Evolutionary conservation across 2,888 invertebrate genomes (phyloP).

Genomic region (Drosophila fungiperda): DNA sequence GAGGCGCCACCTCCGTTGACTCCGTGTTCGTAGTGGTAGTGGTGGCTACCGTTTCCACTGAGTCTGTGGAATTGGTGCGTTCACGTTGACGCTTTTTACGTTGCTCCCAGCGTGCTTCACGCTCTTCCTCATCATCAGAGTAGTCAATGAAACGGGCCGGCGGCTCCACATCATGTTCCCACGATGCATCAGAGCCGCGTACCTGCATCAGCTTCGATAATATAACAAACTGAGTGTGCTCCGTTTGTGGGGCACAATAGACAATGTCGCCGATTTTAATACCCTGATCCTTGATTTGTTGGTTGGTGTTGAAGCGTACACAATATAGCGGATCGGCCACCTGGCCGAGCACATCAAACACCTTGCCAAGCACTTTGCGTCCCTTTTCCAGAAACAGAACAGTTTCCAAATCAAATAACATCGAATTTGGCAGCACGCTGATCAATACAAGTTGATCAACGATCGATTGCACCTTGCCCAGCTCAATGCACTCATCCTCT

Average conservation of each 20-base stretch:
- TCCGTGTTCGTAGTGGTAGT: slow-evolving; percentile 38
- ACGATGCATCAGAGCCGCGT: slow-evolving; percentile 95
- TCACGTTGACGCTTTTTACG: slow-evolving; percentile 79
- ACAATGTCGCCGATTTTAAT: slow-evolving; percentile 90
- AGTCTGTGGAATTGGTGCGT: slow-evolving; percentile 62
- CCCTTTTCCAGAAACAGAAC: slow-evolving; percentile 94
- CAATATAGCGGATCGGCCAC: slow-evolving; percentile 94
- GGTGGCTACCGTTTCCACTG: slow-evolving; percentile 50
- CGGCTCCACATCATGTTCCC: slow-evolving; percentile 93
- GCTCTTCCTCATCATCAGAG: slow-evolving; percentile 96
- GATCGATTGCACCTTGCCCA: slow-evolving; percentile 90
- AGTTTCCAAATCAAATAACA: slow-evolving; percentile 94
- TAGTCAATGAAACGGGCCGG: slow-evolving; percentile 90
- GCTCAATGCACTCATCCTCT: slow-evolving; percentile 89
- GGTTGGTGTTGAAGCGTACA: slow-evolving; percentile 93
- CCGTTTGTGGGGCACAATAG: slow-evolving; percentile 92
- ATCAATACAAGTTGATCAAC: slow-evolving; percentile 92
- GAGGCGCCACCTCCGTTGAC: slow-evolving; percentile 26
- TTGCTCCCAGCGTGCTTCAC: slow-evolving; percentile 85
- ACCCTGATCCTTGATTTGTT: slow-evolving; percentile 90
- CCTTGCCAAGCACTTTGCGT: slow-evolving; percentile 88
- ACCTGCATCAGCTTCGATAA: slow-evolving; percentile 90
- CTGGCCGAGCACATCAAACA: slow-evolving; percentile 97
- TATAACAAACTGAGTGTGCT: slow-evolving; percentile 91
- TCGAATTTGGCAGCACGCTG: slow-evolving; percentile 88